Conservation (phyloP, 2,797 vertebrate species). For the Paguma larvata region DNA sequence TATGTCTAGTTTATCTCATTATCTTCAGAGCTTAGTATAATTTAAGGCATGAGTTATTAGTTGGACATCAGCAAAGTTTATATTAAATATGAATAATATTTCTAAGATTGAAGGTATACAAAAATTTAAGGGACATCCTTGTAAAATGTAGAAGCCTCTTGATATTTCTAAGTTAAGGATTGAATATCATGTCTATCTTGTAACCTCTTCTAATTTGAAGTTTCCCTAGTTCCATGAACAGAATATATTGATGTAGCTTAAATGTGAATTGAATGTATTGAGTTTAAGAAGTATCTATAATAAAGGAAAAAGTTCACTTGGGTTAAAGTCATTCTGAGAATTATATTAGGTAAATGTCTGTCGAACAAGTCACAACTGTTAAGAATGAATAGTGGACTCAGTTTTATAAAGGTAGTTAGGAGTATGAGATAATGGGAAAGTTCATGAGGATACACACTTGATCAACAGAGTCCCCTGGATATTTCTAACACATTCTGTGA, state of each 20-base stretch:
- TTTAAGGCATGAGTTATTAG: background rate
- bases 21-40: background rate
- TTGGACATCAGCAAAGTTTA: conserved; percentile 13
- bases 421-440: background rate
- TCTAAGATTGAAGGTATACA: background rate
- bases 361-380: background rate
- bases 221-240: background rate
- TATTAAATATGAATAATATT: background rate
- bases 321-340: background rate
- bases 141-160: background rate
- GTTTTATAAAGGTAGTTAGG: background rate
- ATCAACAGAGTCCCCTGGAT: background rate
- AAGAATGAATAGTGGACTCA: background rate
- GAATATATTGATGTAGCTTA: background rate
- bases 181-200: background rate
- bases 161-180: background rate
- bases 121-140: background rate
- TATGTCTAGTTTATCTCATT: background rate
- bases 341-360: background rate
- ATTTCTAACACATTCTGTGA: conserved; percentile 41
- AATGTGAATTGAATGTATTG: background rate
- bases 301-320: background rate
- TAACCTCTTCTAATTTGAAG: background rate
- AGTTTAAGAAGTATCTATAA: background rate
- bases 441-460: background rate